A percentile compares a stretch with the other conserved stretches of the same genome.
phyloP scores from a whole-genome alignment of 2,888 invertebrate genomes.

The Lagria hirta region DNA sequence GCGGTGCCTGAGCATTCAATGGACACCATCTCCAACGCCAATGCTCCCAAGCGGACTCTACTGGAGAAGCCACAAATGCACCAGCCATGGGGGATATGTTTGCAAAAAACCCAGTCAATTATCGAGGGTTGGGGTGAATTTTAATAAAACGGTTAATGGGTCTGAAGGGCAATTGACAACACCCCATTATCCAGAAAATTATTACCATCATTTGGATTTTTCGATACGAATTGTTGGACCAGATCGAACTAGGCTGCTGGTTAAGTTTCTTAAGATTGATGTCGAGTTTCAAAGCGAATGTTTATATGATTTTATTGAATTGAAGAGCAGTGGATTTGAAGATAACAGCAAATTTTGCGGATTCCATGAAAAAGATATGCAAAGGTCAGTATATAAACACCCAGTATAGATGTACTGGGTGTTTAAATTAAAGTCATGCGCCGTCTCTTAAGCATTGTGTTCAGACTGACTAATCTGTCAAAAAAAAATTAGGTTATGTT shows the following conservation, averaged over 20 bases:
- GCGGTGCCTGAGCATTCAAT: conserved; percentile 61
- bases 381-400: too few species aligned
- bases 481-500: too few species aligned
- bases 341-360: conserved; percentile 59
- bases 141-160: conserved; percentile 68
- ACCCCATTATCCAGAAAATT: conserved; percentile 70
- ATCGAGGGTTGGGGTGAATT: conserved; percentile 52
- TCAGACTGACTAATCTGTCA: too few species aligned
- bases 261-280: conserved; percentile 69
- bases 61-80: conserved; percentile 68
- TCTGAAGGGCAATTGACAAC: conserved; percentile 67
- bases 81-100: conserved; percentile 68
- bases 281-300: conserved; percentile 76
- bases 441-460: too few species aligned
- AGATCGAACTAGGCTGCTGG: conserved; percentile 65
- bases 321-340: conserved; percentile 54
- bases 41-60: conserved; percentile 70
- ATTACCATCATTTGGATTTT: conserved; percentile 73
- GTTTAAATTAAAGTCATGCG: too few species aligned
- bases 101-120: conserved; percentile 53
- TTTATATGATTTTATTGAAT: conserved; percentile 75
- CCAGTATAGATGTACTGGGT: too few species aligned
- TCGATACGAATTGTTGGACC: conserved; percentile 69
- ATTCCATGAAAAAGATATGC: conserved; percentile 57
- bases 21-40: conserved; percentile 67